A percentile compares a stretch with the other conserved stretches of the same genome.
Evolutionary conservation across 2,113 vertebrate genomes (phyloP).

Genomic region (Orcinus orca): DNA sequence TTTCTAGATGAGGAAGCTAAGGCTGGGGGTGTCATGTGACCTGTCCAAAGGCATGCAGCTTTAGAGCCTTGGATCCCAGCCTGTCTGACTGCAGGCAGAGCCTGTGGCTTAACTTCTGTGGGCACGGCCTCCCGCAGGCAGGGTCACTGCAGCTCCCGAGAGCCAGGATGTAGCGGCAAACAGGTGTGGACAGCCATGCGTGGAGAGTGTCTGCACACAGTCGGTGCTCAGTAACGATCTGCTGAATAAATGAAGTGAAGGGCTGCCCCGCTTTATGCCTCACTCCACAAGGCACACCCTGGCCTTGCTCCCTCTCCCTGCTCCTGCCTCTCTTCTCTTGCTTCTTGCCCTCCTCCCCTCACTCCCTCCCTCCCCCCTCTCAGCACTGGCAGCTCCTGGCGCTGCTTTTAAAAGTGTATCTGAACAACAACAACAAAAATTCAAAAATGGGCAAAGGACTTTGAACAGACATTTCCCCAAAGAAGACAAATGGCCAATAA

Average conservation of each 20-base stretch:
- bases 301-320: neutral
- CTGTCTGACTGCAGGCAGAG: neutral
- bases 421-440: neutral
- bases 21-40: neutral
- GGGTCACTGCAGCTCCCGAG: neutral
- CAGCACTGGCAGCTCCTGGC: neutral
- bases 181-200: neutral
- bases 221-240: neutral
- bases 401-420: neutral
- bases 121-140: neutral
- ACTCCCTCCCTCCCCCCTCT: neutral
- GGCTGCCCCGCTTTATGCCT: neutral
- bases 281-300: neutral
- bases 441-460: conserved; percentile 11
- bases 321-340: neutral
- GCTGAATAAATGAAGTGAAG: neutral
- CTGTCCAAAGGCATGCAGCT: neutral
- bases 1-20: neutral
- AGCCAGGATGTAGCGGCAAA: neutral
- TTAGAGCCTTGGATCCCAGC: neutral
- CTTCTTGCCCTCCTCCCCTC: neutral
- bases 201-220: neutral
- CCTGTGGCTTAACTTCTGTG: neutral
- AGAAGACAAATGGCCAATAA: neutral
- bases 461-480: neutral